Conservation (phyloP, 1,140 invertebrate species). For the Philotrypesis tridentata region DNA sequence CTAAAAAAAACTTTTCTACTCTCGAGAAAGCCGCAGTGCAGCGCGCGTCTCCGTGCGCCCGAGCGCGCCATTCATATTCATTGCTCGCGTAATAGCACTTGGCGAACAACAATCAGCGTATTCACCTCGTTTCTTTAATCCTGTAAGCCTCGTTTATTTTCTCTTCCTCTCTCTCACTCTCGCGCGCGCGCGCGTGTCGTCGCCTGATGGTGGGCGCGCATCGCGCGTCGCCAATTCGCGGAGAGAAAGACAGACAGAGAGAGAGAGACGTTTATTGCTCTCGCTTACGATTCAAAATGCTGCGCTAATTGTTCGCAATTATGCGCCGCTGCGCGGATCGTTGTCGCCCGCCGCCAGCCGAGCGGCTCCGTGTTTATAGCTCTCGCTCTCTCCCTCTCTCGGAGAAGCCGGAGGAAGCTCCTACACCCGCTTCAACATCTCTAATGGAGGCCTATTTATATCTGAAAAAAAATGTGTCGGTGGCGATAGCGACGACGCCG, state of each 20-base stretch:
- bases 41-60: not conserved
- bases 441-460: not conserved
- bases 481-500: no score
- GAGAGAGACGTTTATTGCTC: constrained; percentile 12
- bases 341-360: not conserved
- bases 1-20: constrained; percentile 8
- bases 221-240: not conserved
- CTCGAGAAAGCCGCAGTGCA: not conserved
- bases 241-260: no score
- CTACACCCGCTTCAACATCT: not conserved
- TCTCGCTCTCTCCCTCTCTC: no score
- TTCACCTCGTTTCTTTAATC: not conserved
- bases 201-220: no score
- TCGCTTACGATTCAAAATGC: constrained; percentile 34
- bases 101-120: constrained; percentile 16
- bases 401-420: not conserved
- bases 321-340: not conserved
- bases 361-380: no score
- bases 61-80: constrained; percentile 21
- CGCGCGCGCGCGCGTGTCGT: no score
- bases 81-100: not conserved
- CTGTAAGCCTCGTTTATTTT: not conserved
- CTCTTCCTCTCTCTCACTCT: not conserved
- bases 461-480: not conserved
- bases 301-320: constrained; percentile 34